Percentiles rank a stretch among this genome's conserved stretches.
phyloP scores from a whole-genome alignment of 2,888 invertebrate species.

The Orthosia incerta region DNA sequence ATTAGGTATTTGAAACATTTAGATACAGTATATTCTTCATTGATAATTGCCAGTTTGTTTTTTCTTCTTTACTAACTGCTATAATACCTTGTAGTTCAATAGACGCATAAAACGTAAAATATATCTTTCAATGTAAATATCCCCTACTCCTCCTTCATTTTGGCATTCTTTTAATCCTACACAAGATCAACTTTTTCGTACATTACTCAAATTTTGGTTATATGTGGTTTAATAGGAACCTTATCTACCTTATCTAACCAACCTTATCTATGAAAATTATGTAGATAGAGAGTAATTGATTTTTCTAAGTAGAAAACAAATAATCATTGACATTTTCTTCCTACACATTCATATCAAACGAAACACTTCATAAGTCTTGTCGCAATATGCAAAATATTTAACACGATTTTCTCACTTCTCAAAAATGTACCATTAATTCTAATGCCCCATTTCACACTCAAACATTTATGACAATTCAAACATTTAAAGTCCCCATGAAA shows the following conservation, averaged over 20 bases:
- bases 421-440: slow-evolving; percentile 25
- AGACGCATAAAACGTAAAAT: background rate
- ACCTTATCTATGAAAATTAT: background rate
- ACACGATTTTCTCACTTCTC: background rate
- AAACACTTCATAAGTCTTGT: background rate
- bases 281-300: background rate
- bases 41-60: slow-evolving; percentile 3
- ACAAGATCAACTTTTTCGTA: background rate
- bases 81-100: background rate
- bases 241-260: too few relatives aligned
- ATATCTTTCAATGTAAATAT: background rate
- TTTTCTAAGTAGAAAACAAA: background rate
- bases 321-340: background rate
- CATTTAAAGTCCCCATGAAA: slow-evolving; percentile 69
- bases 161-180: background rate
- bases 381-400: background rate
- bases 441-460: slow-evolving; percentile 47
- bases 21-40: background rate
- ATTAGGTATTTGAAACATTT: slow-evolving; percentile 23
- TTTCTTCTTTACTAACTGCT: background rate
- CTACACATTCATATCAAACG: background rate
- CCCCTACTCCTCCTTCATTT: too few relatives aligned
- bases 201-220: background rate
- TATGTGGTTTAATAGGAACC: too few relatives aligned
- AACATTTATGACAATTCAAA: slow-evolving; percentile 71